Conservation (phyloP, 2,797 vertebrate species). For the Eptatretus atami region DNA sequence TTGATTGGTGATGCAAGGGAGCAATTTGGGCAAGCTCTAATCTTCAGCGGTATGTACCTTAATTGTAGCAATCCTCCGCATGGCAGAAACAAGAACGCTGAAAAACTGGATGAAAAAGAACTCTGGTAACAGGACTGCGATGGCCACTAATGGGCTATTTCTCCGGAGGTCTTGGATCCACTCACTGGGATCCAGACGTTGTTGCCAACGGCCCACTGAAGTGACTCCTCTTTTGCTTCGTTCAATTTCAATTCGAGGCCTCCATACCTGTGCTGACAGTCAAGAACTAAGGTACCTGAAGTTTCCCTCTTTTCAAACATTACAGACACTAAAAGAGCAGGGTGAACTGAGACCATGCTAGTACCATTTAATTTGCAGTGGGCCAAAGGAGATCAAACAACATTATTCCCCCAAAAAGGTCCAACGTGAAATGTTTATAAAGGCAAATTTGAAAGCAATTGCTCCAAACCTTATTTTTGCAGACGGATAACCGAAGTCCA, state of each 20-base stretch:
- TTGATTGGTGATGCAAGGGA: too few species aligned
- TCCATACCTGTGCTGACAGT: constrained; percentile 49
- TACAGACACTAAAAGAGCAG: too few species aligned
- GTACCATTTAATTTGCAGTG: too few species aligned
- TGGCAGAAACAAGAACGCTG: constrained; percentile 95
- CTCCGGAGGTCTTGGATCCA: constrained; percentile 89
- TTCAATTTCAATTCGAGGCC: constrained; percentile 88
- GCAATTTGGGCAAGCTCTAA: too few species aligned
- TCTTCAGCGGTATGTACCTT: constrained; percentile 23
- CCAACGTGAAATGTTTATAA: too few species aligned
- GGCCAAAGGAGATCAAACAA: too few species aligned
- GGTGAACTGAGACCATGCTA: too few species aligned
- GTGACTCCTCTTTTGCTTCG: constrained; percentile 95
- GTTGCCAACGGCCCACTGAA: constrained; percentile 57
- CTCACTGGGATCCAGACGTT: constrained; percentile 91
- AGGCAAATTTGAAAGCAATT: too few species aligned
- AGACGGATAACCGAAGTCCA: constrained; percentile 99
- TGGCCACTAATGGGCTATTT: constrained; percentile 76
- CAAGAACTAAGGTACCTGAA: too few species aligned
- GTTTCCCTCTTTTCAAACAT: too few species aligned
- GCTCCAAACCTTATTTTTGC: constrained; percentile 82
- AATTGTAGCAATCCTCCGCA: constrained; percentile 98
- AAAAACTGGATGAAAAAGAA: constrained; percentile 96
- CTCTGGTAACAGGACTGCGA: constrained; percentile 75
- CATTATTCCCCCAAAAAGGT: too few species aligned